Conservation (phyloP, 2,888 invertebrate genomes). For the Catotricha subobsoleta region DNA sequence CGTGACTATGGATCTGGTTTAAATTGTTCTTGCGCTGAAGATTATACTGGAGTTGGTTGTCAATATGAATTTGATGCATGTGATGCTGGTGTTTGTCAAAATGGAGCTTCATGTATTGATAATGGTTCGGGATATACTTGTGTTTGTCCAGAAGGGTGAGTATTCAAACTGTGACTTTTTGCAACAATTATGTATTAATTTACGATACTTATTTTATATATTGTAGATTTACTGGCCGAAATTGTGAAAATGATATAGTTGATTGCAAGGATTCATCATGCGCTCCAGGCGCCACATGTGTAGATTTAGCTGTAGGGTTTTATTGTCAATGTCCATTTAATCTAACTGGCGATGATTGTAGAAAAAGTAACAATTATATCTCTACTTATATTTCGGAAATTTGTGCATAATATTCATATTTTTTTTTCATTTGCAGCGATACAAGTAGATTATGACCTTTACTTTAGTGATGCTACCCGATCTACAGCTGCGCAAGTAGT, state of each 20-base stretch:
- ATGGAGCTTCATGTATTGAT: conserved; percentile 82
- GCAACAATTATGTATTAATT: no score
- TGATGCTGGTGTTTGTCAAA: conserved; percentile 73
- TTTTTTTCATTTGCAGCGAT: conserved; percentile 47
- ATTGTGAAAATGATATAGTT: conserved; percentile 78
- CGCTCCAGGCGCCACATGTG: conserved; percentile 81
- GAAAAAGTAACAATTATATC: conserved; percentile 56
- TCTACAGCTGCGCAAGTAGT: conserved; percentile 86
- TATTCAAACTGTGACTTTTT: no score
- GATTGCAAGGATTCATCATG: conserved; percentile 90
- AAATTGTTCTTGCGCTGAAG: conserved; percentile 79
- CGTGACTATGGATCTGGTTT: conserved; percentile 90
- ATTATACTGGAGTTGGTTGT: conserved; percentile 75
- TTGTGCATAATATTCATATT: background rate
- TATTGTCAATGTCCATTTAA: conserved; percentile 96
- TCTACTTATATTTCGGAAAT: background rate
- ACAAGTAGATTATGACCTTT: conserved; percentile 93
- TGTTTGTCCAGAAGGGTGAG: conserved; percentile 56
- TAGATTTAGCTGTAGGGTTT: conserved; percentile 76
- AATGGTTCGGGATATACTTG: conserved; percentile 73
- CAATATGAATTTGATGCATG: conserved; percentile 90
- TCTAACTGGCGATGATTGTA: conserved; percentile 87
- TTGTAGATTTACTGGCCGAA: conserved; percentile 43
- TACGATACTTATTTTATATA: no score
- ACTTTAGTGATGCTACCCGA: conserved; percentile 79